phyloP scores from a whole-genome alignment of 2,888 invertebrate genomes.

The Raillietiella orientalis region DNA sequence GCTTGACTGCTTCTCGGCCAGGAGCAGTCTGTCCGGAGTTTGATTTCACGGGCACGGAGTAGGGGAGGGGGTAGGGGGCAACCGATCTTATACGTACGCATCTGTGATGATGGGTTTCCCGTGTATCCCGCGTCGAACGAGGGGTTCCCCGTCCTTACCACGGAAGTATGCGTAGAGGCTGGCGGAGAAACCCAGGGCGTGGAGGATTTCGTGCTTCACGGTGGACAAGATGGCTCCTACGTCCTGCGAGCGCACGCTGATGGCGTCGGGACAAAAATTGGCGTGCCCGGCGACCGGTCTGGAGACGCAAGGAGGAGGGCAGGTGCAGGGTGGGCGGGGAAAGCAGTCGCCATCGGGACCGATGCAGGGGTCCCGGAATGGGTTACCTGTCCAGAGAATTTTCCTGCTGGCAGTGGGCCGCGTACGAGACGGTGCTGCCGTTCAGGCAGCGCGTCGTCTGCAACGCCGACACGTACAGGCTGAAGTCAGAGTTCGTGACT shows the following conservation, averaged over 20 bases:
- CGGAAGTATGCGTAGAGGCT: conserved; percentile 87
- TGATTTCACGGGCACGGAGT: neutral
- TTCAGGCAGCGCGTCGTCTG: conserved; percentile 72
- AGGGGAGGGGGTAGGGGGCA: neutral
- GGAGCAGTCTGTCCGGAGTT: too few species aligned
- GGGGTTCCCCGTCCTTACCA: conserved; percentile 55
- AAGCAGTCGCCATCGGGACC: neutral
- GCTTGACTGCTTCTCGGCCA: too few species aligned
- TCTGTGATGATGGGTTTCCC: conserved; percentile 66
- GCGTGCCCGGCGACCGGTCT: conserved; percentile 97
- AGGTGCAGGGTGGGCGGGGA: neutral
- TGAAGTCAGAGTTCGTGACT: conserved; percentile 57
- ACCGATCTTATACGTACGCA: conserved; percentile 26
- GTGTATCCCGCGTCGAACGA: conserved; percentile 46
- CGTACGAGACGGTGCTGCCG: conserved; percentile 45
- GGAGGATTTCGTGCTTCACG: conserved; percentile 92
- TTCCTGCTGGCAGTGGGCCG: conserved; percentile 95
- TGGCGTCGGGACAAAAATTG: conserved; percentile 79
- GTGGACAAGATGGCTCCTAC: conserved; percentile 69
- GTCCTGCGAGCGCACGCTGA: conserved; percentile 67
- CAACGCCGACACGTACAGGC: conserved; percentile 82
- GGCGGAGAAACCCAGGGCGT: conserved; percentile 87
- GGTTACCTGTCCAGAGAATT: conserved; percentile 46
- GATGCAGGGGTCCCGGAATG: neutral
- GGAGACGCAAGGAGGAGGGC: conserved; percentile 8